phyloP scores from a whole-genome alignment of 2,888 invertebrate species.

The Cosmia pyralina region DNA sequence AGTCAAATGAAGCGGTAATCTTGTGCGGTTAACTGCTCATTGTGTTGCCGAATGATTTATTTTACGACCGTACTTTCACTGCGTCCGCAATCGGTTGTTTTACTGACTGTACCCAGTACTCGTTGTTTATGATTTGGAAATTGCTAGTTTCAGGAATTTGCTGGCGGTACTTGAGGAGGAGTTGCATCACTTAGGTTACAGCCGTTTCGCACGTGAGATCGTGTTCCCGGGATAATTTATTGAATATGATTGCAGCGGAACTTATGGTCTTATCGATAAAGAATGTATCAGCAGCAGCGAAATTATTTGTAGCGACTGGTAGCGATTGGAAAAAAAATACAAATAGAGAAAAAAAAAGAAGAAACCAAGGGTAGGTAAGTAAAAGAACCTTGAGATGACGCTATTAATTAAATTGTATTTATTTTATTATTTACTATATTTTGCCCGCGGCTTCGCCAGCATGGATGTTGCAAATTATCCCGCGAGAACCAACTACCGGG shows the following conservation, averaged over 20 bases:
- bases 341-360: no score
- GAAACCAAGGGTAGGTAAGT: no score
- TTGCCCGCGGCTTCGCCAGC: no score
- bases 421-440: no score
- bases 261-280: constrained; percentile 6
- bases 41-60: constrained; percentile 84
- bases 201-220: constrained; percentile 56
- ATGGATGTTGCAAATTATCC: no score
- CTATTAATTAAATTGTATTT: no score
- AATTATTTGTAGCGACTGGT: no score
- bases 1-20: constrained; percentile 83
- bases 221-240: constrained; percentile 47
- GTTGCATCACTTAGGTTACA: constrained; percentile 52
- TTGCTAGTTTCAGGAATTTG: constrained; percentile 61
- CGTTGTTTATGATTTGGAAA: constrained; percentile 75
- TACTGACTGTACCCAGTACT: constrained; percentile 65
- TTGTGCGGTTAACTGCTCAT: constrained; percentile 81
- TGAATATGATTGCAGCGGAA: constrained; percentile 40
- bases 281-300: background rate
- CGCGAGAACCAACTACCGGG: no score
- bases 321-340: background rate
- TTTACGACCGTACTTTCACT: constrained; percentile 83
- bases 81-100: constrained; percentile 67
- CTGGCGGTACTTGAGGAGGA: constrained; percentile 54
- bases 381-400: no score